Evolutionary conservation across 2,888 invertebrate genomes (phyloP).

Genomic region (Callinectes sapidus): DNA sequence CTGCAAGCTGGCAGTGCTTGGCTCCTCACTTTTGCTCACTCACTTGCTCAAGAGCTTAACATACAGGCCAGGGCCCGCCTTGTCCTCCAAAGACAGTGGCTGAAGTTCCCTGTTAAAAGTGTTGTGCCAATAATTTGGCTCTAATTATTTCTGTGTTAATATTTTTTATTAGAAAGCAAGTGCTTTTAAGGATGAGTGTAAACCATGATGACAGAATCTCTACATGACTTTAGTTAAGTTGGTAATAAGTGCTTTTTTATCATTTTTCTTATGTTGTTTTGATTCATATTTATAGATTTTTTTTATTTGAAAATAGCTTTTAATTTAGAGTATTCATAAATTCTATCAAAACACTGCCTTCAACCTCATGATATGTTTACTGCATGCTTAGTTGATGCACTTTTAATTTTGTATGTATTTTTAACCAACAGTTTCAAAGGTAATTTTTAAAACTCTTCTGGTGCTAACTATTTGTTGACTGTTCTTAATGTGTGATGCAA

Average conservation of each 20-base stretch:
- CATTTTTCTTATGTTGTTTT: background rate
- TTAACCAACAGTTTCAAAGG: background rate
- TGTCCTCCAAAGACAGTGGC: background rate
- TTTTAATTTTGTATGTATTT: background rate
- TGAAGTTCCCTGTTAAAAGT: constrained; percentile 12
- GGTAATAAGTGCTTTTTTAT: background rate
- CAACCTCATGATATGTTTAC: background rate
- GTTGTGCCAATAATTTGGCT: constrained; percentile 61
- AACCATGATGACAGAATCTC: constrained; percentile 27
- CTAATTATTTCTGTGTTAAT: constrained; percentile 27
- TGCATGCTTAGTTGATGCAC: background rate
- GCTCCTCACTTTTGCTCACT: constrained; percentile 55
- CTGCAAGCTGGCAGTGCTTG: constrained; percentile 14
- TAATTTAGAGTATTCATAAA: background rate
- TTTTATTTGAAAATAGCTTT: background rate
- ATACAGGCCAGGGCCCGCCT: constrained; percentile 32
- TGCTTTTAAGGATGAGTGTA: constrained; percentile 49
- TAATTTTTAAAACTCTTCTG: constrained; percentile 47
- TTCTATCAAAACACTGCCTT: constrained; percentile 20
- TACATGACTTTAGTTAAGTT: background rate
- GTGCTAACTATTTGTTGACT: constrained; percentile 56
- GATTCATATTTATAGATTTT: background rate
- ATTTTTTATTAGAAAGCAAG: constrained; percentile 46
- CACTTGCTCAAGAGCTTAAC: constrained; percentile 67
- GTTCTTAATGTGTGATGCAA: constrained; percentile 45